Base-by-base conservation (phyloP, 2,113 vertebrate genomes). In the Callionymus lyra region DNA sequence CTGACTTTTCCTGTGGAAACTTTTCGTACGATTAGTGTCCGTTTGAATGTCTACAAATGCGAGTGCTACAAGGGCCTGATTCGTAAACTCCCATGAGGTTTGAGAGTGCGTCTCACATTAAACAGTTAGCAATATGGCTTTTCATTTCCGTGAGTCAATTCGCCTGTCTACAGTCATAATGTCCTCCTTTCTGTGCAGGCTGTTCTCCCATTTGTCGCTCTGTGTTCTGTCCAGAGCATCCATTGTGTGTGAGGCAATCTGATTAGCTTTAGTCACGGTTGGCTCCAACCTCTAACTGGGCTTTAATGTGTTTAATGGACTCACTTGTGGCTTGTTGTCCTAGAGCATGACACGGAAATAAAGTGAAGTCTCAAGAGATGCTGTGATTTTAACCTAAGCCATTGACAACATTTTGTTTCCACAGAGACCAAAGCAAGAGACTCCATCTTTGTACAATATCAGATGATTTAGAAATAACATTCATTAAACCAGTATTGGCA, bases 211-310 rank as follows among this genome's bases (percentile, higher is more conserved):
- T 47, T 62, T 59, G 46, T 50, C 54, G 47, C 46, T 56, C 35
- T 42, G 59, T 53, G 53, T 70, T 69, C 47, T 46, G 56, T 71
- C 57, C 63, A 32, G 21, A 77, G 70, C 38, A 51, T 51, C 52
- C 72, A 81, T 85, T 83, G 80, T 84, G 65, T 61, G 27, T 21
- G 50, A 27, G 21, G 50, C 65, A 83, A 82, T 84, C 69, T n/a
- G 66, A 84, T 84, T 82, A 83, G 44, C 34, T 34, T 37, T 68
- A 53, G 65, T 76, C 75, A 74, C 57, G 63, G 67, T 67, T 65
- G 69, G 55, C 74, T 84, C 70, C 74, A 56, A 45, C 41, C 49
- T 53, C 67, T 77, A 57, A 63, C 71, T 53, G 61, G 45, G 18
- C 6, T 51, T 61, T 79, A 65, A 70, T 69, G 57, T 46, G 10